Conservation (phyloP, 2,797 vertebrate genomes). For the Enoplosus armatus region DNA sequence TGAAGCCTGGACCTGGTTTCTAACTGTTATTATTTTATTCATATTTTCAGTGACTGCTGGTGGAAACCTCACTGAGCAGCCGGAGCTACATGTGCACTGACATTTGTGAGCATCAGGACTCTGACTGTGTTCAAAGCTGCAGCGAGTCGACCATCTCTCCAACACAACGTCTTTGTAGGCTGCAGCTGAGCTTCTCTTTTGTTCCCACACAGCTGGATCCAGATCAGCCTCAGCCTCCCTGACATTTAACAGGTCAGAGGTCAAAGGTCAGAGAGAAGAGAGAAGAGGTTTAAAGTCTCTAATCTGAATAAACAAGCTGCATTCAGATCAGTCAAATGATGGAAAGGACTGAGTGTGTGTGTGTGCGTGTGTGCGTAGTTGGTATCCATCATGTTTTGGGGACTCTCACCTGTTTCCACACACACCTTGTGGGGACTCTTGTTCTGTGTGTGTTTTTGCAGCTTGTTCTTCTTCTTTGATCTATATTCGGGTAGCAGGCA, state of each 20-base stretch:
- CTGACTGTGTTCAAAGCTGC: constrained; percentile 60
- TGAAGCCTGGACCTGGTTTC: neutral
- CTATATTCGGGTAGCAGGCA: neutral
- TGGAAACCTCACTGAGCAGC: too few relatives aligned
- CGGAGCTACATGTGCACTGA: constrained; percentile 29
- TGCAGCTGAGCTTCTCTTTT: neutral
- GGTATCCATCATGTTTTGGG: neutral
- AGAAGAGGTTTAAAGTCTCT: neutral
- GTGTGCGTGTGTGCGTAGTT: neutral
- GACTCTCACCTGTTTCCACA: neutral
- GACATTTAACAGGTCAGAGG: constrained; percentile 46
- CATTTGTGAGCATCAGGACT: constrained; percentile 48
- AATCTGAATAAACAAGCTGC: constrained; percentile 14
- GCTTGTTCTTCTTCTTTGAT: constrained; percentile 15
- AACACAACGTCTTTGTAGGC: neutral
- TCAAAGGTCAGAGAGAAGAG: neutral
- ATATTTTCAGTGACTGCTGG: neutral
- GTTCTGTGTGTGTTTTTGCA: neutral
- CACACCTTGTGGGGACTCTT: constrained; percentile 4
- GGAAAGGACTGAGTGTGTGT: too few relatives aligned
- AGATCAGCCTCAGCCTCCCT: constrained; percentile 1
- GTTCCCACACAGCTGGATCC: constrained; percentile 45
- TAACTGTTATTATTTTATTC: too few relatives aligned
- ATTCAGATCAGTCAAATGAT: neutral
- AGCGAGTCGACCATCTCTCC: neutral